Evolutionary conservation across 2,888 invertebrate genomes (phyloP), one percentile per base, ranked within the genome.

Genomic region (Mesopsocus fuscifrons): DNA sequence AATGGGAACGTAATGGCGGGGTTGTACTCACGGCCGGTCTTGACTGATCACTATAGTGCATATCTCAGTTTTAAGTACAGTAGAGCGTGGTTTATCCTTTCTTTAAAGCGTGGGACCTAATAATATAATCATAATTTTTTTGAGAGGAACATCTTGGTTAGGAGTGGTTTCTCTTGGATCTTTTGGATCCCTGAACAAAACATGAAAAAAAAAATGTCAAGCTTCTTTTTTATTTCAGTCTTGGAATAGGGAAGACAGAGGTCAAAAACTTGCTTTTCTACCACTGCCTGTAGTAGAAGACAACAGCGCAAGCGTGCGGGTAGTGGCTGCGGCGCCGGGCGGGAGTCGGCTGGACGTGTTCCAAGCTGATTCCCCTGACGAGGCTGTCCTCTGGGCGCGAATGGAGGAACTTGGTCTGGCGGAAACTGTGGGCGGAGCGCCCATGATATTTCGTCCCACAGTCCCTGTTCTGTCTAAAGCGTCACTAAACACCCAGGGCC

Each of bases 391-490:
- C n/a, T 38, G 38, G 38, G 15, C 38, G 3, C 3, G 20, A 38
- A 38, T 38, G 38, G 38, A 38, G 18, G 38, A 38, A 20, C 20
- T 38, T 18, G 38, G 18, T 5, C 5, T 38, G 21, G 20, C 38
- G 18, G 38, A 38, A 20, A 18, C 38, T 21, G n/a, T n/a, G n/a
- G 18, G 20, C n/a, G 38, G 38, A 6, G 17, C 38, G 4, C 38
- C 38, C 41, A 35, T 38, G 16, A n/a, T 26, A 42, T 18, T 42
- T 20, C 38, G 38, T 18, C 38, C 20, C 13, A 18, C 38, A 18
- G n/a, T 38, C 20, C 6, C 15, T 42, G 20, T 30, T 2, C 20
- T 54, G 53, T 48, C 34, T 34, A 20, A 31, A 23, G 41, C 38
- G 34, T 34, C 30, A 43, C 15, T 16, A 43, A 11, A 41, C 16